Evolutionary conservation across 1,140 invertebrate genomes (phyloP), one percentile per base, ranked within the genome.

Genomic region (Drosophila varians): DNA sequence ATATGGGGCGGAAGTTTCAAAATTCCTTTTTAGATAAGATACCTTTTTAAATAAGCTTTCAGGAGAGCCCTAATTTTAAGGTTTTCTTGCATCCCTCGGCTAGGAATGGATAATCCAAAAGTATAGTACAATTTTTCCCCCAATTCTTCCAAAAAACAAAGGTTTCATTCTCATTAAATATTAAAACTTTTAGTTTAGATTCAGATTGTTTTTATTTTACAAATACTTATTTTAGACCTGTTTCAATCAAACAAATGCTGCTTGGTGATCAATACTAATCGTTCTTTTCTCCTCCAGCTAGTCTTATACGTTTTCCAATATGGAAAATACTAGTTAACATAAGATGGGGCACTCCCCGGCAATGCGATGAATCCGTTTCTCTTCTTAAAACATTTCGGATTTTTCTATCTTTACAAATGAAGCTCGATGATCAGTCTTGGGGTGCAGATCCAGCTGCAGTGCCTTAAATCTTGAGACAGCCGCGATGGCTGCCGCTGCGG

Each of bases 211-310:
- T 64, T 47, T 16, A 16, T 55, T 21, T 16, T 43, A 65, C 38
- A 68, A 75, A 69, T 65, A 61, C 49, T 55, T 69, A 75, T 42
- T 47, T 86, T 73, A 80, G 69, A 87, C 82, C 82, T 87, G 80
- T 80, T 86, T 74, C 82, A 72, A 57, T 78, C 70, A 84, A 83
- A 84, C 74, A 83, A 82, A 83, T 83, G 78, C 78, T 83, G 79
- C 60, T 83, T 84, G 78, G 71, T 84, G 74, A 57, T 84, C 56
- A 86, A 86, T 86, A 86, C 83, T 86, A 82, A 82, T 82, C 82
- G 83, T 87, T 78, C 42, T 49, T 49, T 47, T 60, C 43, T 56
- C 25, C 47, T 31, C 46, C 58, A 48, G 49, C 71, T 31, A 31
- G 28, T 31, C 28, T 31, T 31, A 31, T 31, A 31, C 28, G 28